A percentile compares a stretch with the other conserved stretches of the same genome.
These are phyloP conservation scores for Cremastinae sp. DNA, from an alignment of 2,888 invertebrate genomes.

Conservation along the genomic window DNA sequence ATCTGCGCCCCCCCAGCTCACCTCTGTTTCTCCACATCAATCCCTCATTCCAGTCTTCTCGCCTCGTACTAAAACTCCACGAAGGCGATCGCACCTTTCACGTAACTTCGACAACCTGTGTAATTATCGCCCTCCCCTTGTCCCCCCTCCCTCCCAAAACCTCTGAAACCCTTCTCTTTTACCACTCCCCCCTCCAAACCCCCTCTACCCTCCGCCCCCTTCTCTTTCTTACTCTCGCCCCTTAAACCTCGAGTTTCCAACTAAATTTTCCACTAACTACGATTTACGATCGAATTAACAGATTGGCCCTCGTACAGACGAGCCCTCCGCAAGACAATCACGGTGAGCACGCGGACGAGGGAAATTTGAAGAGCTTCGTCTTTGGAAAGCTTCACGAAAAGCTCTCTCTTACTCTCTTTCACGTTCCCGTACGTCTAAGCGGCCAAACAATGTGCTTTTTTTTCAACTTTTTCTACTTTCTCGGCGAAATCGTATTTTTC, in stretches of 20 bases:
- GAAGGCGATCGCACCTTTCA: constrained; percentile 45
- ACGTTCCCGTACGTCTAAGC: constrained; percentile 2
- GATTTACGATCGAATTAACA: constrained; percentile 78
- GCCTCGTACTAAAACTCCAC: constrained; percentile 20
- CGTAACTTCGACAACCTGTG: constrained; percentile 66
- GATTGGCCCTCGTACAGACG: constrained; percentile 65
- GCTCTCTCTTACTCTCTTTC: constrained; percentile 25
- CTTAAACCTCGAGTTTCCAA: constrained; percentile 63
- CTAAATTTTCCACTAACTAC: constrained; percentile 76
- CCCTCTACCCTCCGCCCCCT: constrained; percentile 56
- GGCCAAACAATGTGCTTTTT: not conserved
- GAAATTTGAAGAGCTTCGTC: constrained; percentile 38
- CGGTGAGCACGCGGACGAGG: not conserved
- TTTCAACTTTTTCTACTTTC: not conserved
- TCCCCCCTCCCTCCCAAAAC: too few relatives aligned
- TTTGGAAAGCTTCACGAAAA: constrained; percentile 46
- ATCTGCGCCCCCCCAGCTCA: too few relatives aligned
- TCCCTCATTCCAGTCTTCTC: constrained; percentile 11
- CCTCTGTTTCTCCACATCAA: constrained; percentile 5
- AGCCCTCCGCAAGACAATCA: constrained; percentile 6
- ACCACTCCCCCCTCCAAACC: too few relatives aligned
- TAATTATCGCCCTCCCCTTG: constrained; percentile 71
- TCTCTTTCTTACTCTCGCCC: too few relatives aligned
- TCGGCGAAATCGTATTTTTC: not conserved
- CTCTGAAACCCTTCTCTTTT: too few relatives aligned